Percentiles rank a stretch among this genome's conserved stretches.
phyloP scores from a whole-genome alignment of 2,797 vertebrate species.

The Tokudaia muenninki region DNA sequence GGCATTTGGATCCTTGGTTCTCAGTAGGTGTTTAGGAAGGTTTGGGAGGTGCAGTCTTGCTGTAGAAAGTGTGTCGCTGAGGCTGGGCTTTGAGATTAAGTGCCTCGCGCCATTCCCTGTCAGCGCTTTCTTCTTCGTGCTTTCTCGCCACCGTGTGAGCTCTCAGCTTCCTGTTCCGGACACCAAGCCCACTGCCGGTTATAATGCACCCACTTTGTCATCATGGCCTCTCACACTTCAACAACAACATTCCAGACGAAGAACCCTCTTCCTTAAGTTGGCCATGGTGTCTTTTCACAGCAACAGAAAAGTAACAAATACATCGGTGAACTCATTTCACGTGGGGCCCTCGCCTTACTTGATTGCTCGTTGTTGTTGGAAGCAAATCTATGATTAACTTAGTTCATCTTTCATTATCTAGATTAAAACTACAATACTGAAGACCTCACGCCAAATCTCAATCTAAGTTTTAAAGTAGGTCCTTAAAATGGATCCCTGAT shows the following conservation, averaged over 20 bases:
- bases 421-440: constrained; percentile 30
- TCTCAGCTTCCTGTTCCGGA: neutral
- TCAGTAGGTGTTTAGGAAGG: neutral
- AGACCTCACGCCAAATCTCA: neutral
- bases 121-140: neutral
- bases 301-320: neutral
- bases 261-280: neutral
- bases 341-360: neutral
- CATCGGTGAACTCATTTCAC: neutral
- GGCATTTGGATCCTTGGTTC: neutral
- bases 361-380: neutral
- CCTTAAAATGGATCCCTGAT: neutral
- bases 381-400: constrained; percentile 39
- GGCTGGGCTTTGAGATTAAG: neutral
- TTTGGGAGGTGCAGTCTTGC: neutral
- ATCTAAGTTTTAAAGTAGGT: constrained; percentile 38
- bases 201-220: neutral
- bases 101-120: neutral
- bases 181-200: neutral
- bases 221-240: neutral
- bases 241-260: neutral
- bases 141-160: neutral
- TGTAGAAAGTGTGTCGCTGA: neutral
- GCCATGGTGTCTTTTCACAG: neutral
- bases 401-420: neutral